Evolutionary conservation across 2,888 invertebrate genomes (phyloP).

Genomic region (Scaptomyza polygonia): DNA sequence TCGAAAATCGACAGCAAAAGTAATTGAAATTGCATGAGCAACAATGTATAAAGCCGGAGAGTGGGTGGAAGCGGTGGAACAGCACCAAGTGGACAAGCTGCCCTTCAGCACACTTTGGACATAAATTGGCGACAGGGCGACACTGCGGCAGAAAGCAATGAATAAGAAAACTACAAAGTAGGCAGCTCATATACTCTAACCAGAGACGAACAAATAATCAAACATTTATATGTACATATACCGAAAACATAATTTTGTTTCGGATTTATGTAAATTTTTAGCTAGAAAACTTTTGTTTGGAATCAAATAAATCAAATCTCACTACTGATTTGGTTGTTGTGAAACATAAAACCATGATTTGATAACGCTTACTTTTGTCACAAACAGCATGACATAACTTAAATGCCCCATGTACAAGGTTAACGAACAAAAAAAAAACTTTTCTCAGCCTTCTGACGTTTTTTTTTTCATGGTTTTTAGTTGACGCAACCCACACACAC

Average conservation of each 20-base stretch:
- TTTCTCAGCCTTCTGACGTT: slow-evolving; percentile 33
- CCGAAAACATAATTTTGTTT: background rate
- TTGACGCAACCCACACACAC: slow-evolving; percentile 40
- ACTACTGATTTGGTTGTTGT: background rate
- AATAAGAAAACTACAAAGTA: background rate
- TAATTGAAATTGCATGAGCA: slow-evolving; percentile 82
- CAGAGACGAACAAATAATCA: too few relatives aligned
- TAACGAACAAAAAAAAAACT: slow-evolving; percentile 15
- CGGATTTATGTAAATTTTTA: background rate
- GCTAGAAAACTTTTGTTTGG: background rate
- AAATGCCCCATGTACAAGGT: slow-evolving; percentile 1
- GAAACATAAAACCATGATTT: background rate
- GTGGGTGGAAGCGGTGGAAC: slow-evolving; percentile 3
- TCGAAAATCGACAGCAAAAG: slow-evolving; percentile 80
- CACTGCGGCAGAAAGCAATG: slow-evolving; percentile 45
- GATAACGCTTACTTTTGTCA: background rate
- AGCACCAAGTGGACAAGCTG: slow-evolving; percentile 40
- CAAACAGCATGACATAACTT: slow-evolving; percentile 9
- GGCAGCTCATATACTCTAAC: slow-evolving; percentile 22
- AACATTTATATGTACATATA: too few relatives aligned
- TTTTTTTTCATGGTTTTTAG: slow-evolving; percentile 50
- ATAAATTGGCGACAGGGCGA: slow-evolving; percentile 67
- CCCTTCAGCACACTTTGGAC: slow-evolving; percentile 45
- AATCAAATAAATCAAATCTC: slow-evolving; percentile 1
- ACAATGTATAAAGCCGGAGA: slow-evolving; percentile 60